A percentile compares a stretch with the other conserved stretches of the same genome.
Conservation (phyloP, 2,797 vertebrate species). For the Girardinus metallicus region DNA sequence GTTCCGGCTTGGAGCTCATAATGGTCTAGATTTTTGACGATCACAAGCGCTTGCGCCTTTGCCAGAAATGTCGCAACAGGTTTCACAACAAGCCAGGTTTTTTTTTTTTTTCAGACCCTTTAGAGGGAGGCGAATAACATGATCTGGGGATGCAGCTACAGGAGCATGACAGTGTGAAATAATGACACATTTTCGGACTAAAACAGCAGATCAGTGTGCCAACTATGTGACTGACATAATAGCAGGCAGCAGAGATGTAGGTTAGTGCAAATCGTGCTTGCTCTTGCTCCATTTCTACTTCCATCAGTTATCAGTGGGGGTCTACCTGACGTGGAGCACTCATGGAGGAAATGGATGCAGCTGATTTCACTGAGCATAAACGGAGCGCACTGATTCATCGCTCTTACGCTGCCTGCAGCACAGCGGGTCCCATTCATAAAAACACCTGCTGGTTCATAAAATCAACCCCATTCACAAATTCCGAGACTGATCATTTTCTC, state of each 20-base stretch:
- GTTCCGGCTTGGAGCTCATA: constrained; percentile 67
- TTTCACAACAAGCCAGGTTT: constrained; percentile 52
- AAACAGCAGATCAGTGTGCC: neutral
- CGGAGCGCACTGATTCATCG: constrained; percentile 62
- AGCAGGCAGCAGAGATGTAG: constrained; percentile 8
- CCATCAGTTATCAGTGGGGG: constrained; percentile 16
- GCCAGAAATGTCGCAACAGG: constrained; percentile 78
- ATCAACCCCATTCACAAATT: constrained; percentile 61
- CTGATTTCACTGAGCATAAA: constrained; percentile 52
- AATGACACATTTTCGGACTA: neutral
- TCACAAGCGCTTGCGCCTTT: constrained; percentile 54
- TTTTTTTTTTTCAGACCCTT: constrained; percentile 32
- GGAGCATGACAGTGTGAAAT: neutral
- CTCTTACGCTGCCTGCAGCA: constrained; percentile 41
- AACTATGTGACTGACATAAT: neutral
- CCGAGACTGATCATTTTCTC: neutral
- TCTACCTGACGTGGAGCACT: constrained; percentile 7
- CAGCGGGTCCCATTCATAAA: constrained; percentile 69
- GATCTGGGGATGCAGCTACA: neutral
- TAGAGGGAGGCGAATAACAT: constrained; percentile 14
- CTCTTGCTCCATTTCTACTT: constrained; percentile 12
- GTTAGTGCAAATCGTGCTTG: constrained; percentile 29
- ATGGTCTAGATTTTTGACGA: constrained; percentile 66
- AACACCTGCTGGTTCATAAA: constrained; percentile 50
- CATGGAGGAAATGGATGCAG: constrained; percentile 39